phyloP scores from a whole-genome alignment of 2,888 invertebrate genomes.

The Folsomia manolachei region DNA sequence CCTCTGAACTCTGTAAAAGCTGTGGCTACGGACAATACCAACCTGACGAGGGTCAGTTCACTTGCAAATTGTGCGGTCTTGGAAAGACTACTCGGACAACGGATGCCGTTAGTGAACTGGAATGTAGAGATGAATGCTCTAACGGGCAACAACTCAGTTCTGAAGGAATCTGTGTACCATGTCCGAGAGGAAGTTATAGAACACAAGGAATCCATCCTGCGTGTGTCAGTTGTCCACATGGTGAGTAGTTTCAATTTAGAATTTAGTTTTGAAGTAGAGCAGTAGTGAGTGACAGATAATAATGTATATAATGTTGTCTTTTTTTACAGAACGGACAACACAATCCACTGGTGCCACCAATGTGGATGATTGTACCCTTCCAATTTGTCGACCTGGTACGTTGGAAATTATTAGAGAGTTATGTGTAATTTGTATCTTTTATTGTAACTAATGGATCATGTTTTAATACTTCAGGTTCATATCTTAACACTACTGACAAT shows the following conservation, averaged over 20 bases:
- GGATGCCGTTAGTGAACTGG: constrained; percentile 76
- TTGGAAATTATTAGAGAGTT: not conserved
- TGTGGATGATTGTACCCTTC: constrained; percentile 86
- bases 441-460: no score
- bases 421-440: not conserved
- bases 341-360: constrained; percentile 77
- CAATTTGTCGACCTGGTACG: constrained; percentile 73
- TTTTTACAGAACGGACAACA: constrained; percentile 74
- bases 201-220: constrained; percentile 83
- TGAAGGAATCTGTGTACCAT: constrained; percentile 88
- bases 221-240: constrained; percentile 76
- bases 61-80: constrained; percentile 80
- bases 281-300: no score
- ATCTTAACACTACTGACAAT: constrained; percentile 80
- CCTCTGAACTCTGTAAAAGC: constrained; percentile 80
- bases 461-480: constrained; percentile 65
- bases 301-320: no score
- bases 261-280: no score
- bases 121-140: constrained; percentile 86
- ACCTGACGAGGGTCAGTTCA: constrained; percentile 83
- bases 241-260: no score
- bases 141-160: constrained; percentile 79
- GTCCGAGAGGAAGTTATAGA: constrained; percentile 82
- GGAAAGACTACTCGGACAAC: constrained; percentile 88
- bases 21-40: constrained; percentile 95